A percentile compares a stretch with the other conserved stretches of the same genome.
Conservation (phyloP, 2,113 vertebrate species). For the Platycercus adscitus region DNA sequence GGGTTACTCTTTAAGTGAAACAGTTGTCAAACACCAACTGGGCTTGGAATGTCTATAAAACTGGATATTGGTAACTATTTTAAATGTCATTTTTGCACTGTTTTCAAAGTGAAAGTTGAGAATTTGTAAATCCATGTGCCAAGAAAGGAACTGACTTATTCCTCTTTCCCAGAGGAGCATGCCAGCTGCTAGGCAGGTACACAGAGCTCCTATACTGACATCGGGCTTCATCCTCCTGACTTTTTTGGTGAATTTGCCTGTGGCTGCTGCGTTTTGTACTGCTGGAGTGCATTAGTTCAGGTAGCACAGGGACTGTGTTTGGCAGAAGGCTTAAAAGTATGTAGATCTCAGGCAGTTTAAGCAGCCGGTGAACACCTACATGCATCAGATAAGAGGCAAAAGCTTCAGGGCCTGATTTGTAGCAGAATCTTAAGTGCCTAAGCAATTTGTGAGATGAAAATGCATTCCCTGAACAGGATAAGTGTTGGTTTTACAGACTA, state of each 20-base stretch:
- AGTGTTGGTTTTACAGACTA: conserved; percentile 10
- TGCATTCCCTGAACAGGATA: not conserved
- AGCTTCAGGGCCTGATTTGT: not conserved
- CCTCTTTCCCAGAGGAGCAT: not conserved
- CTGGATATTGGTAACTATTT: not conserved
- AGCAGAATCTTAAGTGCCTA: not conserved
- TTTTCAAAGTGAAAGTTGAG: not conserved
- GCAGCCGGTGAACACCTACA: not conserved
- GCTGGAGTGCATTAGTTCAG: not conserved
- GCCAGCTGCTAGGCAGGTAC: not conserved
- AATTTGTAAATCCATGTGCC: not conserved
- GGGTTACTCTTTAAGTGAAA: not conserved
- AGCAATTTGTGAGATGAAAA: not conserved
- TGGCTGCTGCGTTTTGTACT: not conserved
- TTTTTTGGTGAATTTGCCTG: not conserved
- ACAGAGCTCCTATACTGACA: not conserved
- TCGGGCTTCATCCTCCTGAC: rapidly evolving
- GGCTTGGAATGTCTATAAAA: not conserved
- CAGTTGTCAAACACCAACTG: not conserved
- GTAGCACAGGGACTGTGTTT: not conserved
- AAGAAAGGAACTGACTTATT: not conserved
- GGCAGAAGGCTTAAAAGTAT: not conserved
- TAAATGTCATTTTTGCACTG: not conserved
- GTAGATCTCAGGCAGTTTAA: not conserved
- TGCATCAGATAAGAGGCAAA: not conserved